Conservation (phyloP, 2,113 vertebrate species). For the Bostrychus sinensis region DNA sequence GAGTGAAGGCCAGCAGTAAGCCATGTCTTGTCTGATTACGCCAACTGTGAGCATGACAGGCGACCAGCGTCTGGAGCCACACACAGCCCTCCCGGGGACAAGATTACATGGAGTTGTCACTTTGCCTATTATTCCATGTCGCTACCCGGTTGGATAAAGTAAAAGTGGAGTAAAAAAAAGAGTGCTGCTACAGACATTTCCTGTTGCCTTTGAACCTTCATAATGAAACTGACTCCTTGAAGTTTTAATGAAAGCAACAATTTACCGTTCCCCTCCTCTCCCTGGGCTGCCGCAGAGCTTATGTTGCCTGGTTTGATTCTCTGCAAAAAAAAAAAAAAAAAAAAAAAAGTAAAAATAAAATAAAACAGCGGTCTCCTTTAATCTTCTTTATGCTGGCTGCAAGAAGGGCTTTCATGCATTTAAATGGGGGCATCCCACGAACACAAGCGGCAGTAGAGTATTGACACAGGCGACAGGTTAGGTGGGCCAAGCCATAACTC, state of each 20-base stretch:
- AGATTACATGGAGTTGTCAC: slow-evolving; percentile 41
- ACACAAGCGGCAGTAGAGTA: slow-evolving; percentile 48
- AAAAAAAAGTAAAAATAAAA: slow-evolving; percentile 31
- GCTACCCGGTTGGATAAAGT: slow-evolving; percentile 10
- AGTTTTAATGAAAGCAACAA: slow-evolving; percentile 82
- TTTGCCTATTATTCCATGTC: slow-evolving; percentile 42
- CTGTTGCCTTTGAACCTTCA: slow-evolving; percentile 74
- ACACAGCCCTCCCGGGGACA: slow-evolving; percentile 25
- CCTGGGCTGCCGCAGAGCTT: slow-evolving; percentile 49
- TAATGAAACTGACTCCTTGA: slow-evolving; percentile 77
- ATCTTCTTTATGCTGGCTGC: slow-evolving; percentile 72
- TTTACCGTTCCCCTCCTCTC: slow-evolving; percentile 72
- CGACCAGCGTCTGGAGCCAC: slow-evolving; percentile 3
- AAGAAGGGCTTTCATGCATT: slow-evolving; percentile 76
- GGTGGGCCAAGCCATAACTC: slow-evolving; percentile 59
- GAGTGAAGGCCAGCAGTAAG: slow-evolving; percentile 37
- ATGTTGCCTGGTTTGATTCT: slow-evolving; percentile 47
- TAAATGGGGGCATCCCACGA: slow-evolving; percentile 73
- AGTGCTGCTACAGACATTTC: slow-evolving; percentile 47
- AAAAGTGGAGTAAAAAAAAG: slow-evolving; percentile 10
- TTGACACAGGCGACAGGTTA: slow-evolving; percentile 54
- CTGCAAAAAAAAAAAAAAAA: slow-evolving; percentile 20
- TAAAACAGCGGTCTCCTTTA: slow-evolving; percentile 67
- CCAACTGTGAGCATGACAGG: slow-evolving; percentile 14
- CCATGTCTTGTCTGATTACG: slow-evolving; percentile 37